These are phyloP conservation scores for Irena cyanogastra DNA, from an alignment of 2,113 vertebrate species.

Conservation along the genomic window DNA sequence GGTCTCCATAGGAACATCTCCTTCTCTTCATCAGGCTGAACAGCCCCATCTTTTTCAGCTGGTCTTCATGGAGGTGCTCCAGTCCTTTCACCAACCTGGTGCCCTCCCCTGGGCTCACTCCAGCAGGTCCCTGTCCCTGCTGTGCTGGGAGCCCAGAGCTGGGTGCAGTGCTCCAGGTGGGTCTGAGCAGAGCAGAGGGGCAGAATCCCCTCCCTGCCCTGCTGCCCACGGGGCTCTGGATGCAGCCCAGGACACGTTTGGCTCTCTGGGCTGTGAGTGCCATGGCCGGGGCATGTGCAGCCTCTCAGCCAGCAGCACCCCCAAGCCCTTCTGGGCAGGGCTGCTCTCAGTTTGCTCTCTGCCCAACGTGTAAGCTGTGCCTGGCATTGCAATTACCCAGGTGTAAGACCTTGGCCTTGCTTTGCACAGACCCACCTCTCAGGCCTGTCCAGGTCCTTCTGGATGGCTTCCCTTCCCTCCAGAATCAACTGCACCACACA, in stretches of 20 bases:
- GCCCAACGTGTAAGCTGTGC: not conserved
- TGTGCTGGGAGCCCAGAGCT: not conserved
- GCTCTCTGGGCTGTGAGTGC: not conserved
- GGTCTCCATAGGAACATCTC: not conserved
- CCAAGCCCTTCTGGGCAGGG: not conserved
- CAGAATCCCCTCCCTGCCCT: not conserved
- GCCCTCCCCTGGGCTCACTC: fast-evolving
- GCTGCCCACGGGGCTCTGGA: not conserved
- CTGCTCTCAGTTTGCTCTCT: fast-evolving
- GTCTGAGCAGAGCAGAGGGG: not conserved
- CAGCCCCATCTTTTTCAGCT: not conserved
- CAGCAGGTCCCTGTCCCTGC: not conserved
- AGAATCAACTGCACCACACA: fast-evolving
- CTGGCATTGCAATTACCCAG: not conserved
- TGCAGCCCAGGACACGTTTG: not conserved
- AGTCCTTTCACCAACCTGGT: not conserved
- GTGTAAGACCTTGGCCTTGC: not conserved
- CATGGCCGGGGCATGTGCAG: not conserved
- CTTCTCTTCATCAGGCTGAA: not conserved
- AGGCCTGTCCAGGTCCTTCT: not conserved
- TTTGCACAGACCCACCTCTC: not conserved
- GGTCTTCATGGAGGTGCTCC: not conserved
- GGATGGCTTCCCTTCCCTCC: not conserved
- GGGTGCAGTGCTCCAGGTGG: not conserved
- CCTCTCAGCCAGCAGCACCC: not conserved